Conservation (phyloP, 35 echinoderm and acorn worm species). For the Lytechinus pictus region DNA sequence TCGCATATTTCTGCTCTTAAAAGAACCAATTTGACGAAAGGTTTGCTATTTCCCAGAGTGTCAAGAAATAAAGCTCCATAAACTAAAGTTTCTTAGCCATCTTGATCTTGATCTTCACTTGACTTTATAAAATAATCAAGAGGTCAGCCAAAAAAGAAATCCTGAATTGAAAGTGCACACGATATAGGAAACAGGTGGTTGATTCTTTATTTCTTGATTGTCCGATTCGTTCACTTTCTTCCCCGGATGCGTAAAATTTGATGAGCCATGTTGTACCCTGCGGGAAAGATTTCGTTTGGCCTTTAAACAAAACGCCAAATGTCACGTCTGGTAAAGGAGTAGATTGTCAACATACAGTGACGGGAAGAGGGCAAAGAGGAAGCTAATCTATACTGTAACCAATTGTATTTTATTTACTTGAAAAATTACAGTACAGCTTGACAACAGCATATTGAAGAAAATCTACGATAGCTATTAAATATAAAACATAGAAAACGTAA, state of each 20-base stretch:
- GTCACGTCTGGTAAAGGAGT: neutral
- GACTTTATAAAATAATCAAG: neutral
- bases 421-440: too few species aligned
- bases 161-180: neutral
- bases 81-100: neutral
- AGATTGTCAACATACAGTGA: neutral
- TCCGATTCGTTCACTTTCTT: slow-evolving; percentile 2
- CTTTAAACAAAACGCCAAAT: slow-evolving; percentile 13
- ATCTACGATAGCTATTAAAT: too few species aligned
- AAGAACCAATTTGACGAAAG: neutral
- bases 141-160: neutral
- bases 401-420: too few species aligned
- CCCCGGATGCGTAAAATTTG: neutral
- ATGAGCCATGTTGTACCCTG: neutral
- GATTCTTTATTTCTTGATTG: neutral
- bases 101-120: neutral
- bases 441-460: too few species aligned
- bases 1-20: too few species aligned
- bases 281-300: neutral
- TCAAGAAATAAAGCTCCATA: neutral
- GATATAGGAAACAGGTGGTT: neutral
- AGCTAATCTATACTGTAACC: too few species aligned
- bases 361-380: neutral
- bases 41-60: neutral
- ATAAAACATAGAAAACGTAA: too few species aligned